phyloP scores from a whole-genome alignment of 2,888 invertebrate genomes.

The Sphaeridia pumilis region DNA sequence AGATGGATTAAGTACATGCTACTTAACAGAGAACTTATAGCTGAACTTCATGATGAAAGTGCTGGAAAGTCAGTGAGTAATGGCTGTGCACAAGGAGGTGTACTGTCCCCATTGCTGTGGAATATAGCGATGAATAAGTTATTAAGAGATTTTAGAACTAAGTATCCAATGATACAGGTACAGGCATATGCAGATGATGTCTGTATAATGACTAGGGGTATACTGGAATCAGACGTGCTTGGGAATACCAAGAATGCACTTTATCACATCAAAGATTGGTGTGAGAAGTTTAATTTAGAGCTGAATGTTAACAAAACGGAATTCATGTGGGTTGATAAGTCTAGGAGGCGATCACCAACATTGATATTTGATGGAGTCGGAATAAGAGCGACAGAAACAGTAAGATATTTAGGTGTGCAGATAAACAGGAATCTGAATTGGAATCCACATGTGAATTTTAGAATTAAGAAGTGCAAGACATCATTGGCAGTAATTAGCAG shows the following conservation, averaged over 20 bases:
- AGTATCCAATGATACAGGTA: background rate
- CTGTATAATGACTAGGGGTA: background rate
- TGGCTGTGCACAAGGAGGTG: conserved; percentile 37
- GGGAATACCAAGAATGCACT: background rate
- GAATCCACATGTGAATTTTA: conserved; percentile 5
- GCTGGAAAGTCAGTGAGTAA: conserved; percentile 3
- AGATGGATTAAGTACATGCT: conserved; percentile 18
- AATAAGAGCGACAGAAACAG: background rate
- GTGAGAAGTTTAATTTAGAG: background rate
- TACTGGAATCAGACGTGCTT: background rate
- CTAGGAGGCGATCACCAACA: background rate
- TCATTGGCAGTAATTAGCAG: conserved; percentile 13
- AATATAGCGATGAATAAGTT: conserved; percentile 34
- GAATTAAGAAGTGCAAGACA: background rate
- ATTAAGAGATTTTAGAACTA: conserved; percentile 15
- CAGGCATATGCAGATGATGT: conserved; percentile 22
- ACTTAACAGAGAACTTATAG: background rate
- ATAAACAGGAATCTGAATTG: conserved; percentile 18
- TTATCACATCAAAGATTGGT: background rate
- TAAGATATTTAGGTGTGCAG: conserved; percentile 18
- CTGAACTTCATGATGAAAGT: background rate
- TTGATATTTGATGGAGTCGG: background rate
- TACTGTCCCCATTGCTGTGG: conserved; percentile 37
- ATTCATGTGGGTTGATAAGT: background rate
- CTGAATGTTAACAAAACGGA: background rate